Evolutionary conservation across 2,113 vertebrate genomes (phyloP).

Genomic region (Phalacrocorax aristotelis): DNA sequence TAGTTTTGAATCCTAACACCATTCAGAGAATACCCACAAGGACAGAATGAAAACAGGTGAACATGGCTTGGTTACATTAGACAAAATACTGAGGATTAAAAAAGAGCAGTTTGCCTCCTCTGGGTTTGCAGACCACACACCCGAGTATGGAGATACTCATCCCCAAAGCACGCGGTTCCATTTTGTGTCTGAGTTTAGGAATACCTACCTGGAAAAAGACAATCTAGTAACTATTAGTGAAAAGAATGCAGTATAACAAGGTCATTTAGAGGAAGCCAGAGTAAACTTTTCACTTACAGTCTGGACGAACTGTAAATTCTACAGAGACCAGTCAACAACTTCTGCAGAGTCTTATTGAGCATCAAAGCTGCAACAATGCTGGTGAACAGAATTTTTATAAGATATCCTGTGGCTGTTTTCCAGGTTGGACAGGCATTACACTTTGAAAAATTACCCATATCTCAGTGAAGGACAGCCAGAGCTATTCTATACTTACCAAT

Average conservation of each 20-base stretch:
- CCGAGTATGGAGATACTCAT: accelerated
- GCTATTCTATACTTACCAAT: neutral
- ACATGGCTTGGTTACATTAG: neutral
- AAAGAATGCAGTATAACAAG: neutral
- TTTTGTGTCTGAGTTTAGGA: neutral
- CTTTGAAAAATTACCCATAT: conserved; percentile 21
- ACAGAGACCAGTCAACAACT: neutral
- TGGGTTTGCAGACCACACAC: neutral
- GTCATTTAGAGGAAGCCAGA: neutral
- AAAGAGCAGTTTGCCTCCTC: neutral
- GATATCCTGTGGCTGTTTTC: conserved; percentile 12
- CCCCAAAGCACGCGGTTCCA: neutral
- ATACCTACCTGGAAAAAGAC: neutral
- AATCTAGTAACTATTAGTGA: neutral
- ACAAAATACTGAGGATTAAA: neutral
- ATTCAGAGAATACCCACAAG: neutral
- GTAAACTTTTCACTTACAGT: neutral
- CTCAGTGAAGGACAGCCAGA: conserved; percentile 3
- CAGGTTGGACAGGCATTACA: neutral
- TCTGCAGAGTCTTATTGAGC: neutral
- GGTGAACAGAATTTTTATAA: conserved; percentile 20
- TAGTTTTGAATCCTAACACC: neutral
- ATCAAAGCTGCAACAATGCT: neutral
- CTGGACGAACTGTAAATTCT: neutral
- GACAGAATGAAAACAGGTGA: neutral